phyloP scores from a whole-genome alignment of 1,140 invertebrate species.

The Drosophila asahinai region DNA sequence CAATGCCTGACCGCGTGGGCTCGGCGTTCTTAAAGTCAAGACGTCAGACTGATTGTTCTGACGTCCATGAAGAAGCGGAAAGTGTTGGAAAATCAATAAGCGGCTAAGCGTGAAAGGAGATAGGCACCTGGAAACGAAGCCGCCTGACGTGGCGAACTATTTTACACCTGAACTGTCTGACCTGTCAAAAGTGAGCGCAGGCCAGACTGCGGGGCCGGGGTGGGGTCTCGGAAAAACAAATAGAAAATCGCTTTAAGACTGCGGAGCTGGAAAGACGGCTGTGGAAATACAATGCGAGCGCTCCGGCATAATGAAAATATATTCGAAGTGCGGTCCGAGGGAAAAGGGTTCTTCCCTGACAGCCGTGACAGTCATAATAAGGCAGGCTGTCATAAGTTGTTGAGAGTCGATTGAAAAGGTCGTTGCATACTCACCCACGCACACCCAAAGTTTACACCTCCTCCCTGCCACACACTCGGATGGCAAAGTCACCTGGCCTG shows the following conservation, averaged over 20 bases:
- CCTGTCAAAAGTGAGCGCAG: constrained; percentile 53
- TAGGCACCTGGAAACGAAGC: constrained; percentile 27
- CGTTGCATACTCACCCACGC: constrained; percentile 8
- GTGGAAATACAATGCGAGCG: constrained; percentile 6
- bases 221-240: constrained; percentile 52
- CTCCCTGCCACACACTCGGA: constrained; percentile 39
- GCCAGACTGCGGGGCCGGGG: background rate
- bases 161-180: constrained; percentile 78
- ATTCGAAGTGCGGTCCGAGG: constrained; percentile 24
- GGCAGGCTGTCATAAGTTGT: constrained; percentile 78
- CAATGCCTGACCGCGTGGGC: constrained; percentile 8
- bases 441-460: constrained; percentile 59
- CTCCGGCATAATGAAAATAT: constrained; percentile 68
- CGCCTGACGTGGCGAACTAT: constrained; percentile 68
- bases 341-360: constrained; percentile 45
- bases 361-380: constrained; percentile 75
- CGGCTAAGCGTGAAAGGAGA: constrained; percentile 31
- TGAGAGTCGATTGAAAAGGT: constrained; percentile 64
- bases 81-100: constrained; percentile 72
- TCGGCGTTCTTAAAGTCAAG: constrained; percentile 63
- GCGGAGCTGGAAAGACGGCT: background rate
- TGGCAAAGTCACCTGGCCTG: constrained; percentile 4
- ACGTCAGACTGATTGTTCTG: constrained; percentile 69
- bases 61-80: constrained; percentile 55
- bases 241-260: constrained; percentile 68